Conservation (phyloP, 2,888 invertebrate species). For the Operophtera brumata region DNA sequence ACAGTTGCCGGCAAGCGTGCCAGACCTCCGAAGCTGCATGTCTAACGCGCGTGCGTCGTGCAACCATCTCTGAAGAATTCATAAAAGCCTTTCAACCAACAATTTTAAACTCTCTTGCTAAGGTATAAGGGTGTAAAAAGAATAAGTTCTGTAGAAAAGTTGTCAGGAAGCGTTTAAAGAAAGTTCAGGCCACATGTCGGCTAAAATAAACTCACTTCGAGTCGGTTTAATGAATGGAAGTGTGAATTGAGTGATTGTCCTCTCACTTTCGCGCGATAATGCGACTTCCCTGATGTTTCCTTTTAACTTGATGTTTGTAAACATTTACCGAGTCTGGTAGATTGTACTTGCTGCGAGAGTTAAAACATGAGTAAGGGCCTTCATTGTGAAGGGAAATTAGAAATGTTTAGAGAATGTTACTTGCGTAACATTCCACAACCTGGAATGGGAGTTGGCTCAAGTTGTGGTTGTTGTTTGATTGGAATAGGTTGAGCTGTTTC, state of each 20-base stretch:
- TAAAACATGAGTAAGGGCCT: background rate
- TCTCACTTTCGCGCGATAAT: slow-evolving; percentile 27
- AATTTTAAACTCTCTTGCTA: slow-evolving; percentile 40
- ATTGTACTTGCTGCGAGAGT: background rate
- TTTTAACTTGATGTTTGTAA: slow-evolving; percentile 21
- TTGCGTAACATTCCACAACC: background rate
- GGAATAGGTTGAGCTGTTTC: background rate
- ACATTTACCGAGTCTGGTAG: background rate
- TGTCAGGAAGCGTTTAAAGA: slow-evolving; percentile 56
- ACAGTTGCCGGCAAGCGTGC: slow-evolving; percentile 51
- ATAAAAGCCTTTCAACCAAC: slow-evolving; percentile 39
- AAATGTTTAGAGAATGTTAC: background rate
- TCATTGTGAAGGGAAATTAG: background rate
- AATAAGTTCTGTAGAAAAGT: slow-evolving; percentile 1
- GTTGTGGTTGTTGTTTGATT: background rate
- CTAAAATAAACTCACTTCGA: slow-evolving; percentile 49
- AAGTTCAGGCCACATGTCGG: slow-evolving; percentile 59
- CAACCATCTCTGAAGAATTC: slow-evolving; percentile 51
- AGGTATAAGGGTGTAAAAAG: slow-evolving; percentile 6
- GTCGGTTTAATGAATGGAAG: slow-evolving; percentile 52
- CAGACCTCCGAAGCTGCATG: slow-evolving; percentile 62
- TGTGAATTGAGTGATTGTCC: slow-evolving; percentile 44
- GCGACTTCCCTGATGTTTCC: slow-evolving; percentile 31
- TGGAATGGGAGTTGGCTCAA: background rate
- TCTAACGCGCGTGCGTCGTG: slow-evolving; percentile 64